Percentiles rank a stretch among this genome's conserved stretches.
Conservation (phyloP, 2,888 invertebrate genomes). For the Bimastos eiseni region DNA sequence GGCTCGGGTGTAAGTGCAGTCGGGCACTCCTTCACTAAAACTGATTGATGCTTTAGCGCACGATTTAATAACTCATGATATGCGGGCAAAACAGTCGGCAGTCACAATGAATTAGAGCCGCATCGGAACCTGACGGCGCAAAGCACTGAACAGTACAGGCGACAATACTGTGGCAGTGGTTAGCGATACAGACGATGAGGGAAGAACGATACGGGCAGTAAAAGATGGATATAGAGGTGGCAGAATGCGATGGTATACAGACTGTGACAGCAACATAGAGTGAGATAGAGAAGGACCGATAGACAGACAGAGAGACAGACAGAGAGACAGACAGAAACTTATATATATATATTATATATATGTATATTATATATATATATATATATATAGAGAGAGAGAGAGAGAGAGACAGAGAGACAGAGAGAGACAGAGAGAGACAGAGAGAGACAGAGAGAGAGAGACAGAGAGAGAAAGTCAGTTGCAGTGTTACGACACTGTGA, state of each 20-base stretch:
- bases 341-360: too few species aligned
- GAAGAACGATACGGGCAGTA: not conserved
- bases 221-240: not conserved
- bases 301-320: not conserved
- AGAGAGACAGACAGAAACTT: not conserved
- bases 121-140: not conserved
- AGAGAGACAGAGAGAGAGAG: too few species aligned
- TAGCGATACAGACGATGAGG: not conserved
- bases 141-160: not conserved
- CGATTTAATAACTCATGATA: not conserved
- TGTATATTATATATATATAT: too few species aligned
- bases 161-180: not conserved
- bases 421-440: not conserved
- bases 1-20: not conserved
- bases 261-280: not conserved
- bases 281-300: not conserved
- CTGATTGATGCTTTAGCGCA: not conserved
- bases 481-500: too few species aligned
- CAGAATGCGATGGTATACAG: not conserved
- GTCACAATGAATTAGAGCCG: not conserved
- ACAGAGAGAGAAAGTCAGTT: not conserved
- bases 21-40: not conserved
- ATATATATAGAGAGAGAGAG: slow-evolving; percentile 21
- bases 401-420: not conserved
- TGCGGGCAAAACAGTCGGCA: not conserved